These are phyloP conservation scores for Agrochola lychnidis DNA, from an alignment of 2,888 invertebrate species.

Conservation along the genomic window DNA sequence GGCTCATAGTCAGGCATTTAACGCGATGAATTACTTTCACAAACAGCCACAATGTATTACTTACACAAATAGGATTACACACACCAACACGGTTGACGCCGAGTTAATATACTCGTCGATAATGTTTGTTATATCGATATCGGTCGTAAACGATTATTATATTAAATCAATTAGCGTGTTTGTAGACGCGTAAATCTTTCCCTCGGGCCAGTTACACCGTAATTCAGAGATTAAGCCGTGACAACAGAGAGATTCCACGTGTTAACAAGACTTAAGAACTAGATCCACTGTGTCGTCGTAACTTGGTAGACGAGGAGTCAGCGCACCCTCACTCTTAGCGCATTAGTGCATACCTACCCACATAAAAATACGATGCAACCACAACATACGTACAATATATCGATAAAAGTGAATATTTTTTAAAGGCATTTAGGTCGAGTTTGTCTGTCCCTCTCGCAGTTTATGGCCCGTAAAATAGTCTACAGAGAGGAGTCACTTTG, in stretches of 20 bases:
- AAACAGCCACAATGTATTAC: slow-evolving; percentile 70
- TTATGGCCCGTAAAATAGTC: slow-evolving; percentile 85
- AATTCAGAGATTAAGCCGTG: slow-evolving; percentile 71
- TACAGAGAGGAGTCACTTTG: slow-evolving; percentile 79
- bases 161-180: slow-evolving; percentile 71
- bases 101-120: slow-evolving; percentile 46
- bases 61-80: slow-evolving; percentile 68
- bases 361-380: slow-evolving; percentile 46
- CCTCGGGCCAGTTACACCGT: slow-evolving; percentile 62
- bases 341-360: slow-evolving; percentile 31
- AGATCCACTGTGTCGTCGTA: slow-evolving; percentile 71
- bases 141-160: slow-evolving; percentile 60
- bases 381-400: slow-evolving; percentile 63
- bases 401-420: slow-evolving; percentile 76
- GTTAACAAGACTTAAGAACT: slow-evolving; percentile 74
- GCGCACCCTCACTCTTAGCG: slow-evolving; percentile 34
- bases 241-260: slow-evolving; percentile 73
- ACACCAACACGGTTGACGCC: slow-evolving; percentile 56
- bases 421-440: slow-evolving; percentile 72
- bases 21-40: slow-evolving; percentile 80
- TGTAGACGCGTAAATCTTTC: slow-evolving; percentile 70
- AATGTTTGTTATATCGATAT: slow-evolving; percentile 38
- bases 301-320: slow-evolving; percentile 78
- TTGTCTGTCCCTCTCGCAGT: slow-evolving; percentile 73
- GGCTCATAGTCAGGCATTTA: slow-evolving; percentile 82